Evolutionary conservation across 2,797 vertebrate species (phyloP), one percentile per base, ranked within the genome.

Genomic region (Loris lydekkerianus): DNA sequence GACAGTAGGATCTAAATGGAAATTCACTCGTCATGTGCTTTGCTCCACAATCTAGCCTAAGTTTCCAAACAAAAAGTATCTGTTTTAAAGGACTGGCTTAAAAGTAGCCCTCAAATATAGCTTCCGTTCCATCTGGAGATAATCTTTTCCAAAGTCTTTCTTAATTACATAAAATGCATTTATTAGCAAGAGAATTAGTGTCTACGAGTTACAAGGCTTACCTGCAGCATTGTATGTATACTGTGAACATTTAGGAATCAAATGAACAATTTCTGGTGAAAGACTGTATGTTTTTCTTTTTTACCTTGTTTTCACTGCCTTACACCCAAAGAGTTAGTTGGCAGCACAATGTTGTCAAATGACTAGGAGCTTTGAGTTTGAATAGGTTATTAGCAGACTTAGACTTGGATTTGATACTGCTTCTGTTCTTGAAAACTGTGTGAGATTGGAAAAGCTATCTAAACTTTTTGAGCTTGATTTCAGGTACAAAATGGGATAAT

Each of bases 351-450:
- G 1, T 61, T 49, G 43, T 86, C 3, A 13, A 56, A 76, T 63
- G 23, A 82, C 60, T n/a, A 56, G 80, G 46, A 72, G 49, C 56
- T 69, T 69, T 37, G 70, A 56, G 11, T 73, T n/a, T 46, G 43
- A 93, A 40, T 49, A 75, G 77, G 13, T 86, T 61, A 67, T 69
- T 92, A 78, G 37, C 69, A 86, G 85, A 95, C 77, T 81, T 83
- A 77, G 53, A 65, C 49, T 61, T 93, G 77, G 46, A 29, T 63
- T 69, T 92, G 29, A 58, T 46, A 11, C 3, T 70, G 29, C 56
- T 80, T 87, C 34, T 78, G 20, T 86, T 43, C 58, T 70, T 81
- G 81, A 89, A 85, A 89, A 21, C 56, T 60, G 2, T 25, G 6
- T 23, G 80, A 82, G 46, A 49, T 86, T 84, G 82, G n/a, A 27